Evolutionary conservation across 2,888 invertebrate species (phyloP), one percentile per base, ranked within the genome.

Genomic region (Leptothorax acervorum): DNA sequence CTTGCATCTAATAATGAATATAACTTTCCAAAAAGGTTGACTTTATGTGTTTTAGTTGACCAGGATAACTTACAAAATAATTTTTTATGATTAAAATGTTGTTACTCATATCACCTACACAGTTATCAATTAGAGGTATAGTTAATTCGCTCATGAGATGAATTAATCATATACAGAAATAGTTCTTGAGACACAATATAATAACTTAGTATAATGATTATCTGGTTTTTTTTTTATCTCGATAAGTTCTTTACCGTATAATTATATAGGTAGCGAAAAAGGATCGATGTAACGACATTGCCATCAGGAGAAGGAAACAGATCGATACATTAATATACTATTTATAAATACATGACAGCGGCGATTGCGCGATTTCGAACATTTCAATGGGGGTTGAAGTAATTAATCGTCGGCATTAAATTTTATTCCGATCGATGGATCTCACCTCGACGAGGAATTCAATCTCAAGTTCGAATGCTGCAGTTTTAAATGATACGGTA

Each of bases 381-480:
- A 42, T 28, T 28, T 76, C 53, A 62, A 1, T 35, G n/a, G 6
- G 6, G 23, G 51, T 65, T 53, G 42, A 71, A 48, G 5, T 6
- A 35, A 60, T 79, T 48, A 70, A 53, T 60, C 8, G 35, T 60
- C 23, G 57, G 9, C 6, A 71, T 60, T 48, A 79, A 48, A 70
- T 5, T 79, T 1, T 28, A 79, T 71, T 70, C 23, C 11, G 23
- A 45, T 31, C n/a, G 55, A 31, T 55, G 12, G 15, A 8, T 71
- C 18, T 53, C 42, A 48, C 18, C 18, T 60, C 18, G 48, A 60
- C 12, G 28, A 79, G 15, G n/a, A 68, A 85, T 66, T 83, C 51
- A 83, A 83, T 83, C 45, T 85, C 31, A 39, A 75, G 48, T 83
- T 85, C 18, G 31, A 71, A 60, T 28, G 39, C 42, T 28, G 39